Evolutionary conservation across 1,140 invertebrate species (phyloP).

Genomic region (Polypedilum vanderplanki): DNA sequence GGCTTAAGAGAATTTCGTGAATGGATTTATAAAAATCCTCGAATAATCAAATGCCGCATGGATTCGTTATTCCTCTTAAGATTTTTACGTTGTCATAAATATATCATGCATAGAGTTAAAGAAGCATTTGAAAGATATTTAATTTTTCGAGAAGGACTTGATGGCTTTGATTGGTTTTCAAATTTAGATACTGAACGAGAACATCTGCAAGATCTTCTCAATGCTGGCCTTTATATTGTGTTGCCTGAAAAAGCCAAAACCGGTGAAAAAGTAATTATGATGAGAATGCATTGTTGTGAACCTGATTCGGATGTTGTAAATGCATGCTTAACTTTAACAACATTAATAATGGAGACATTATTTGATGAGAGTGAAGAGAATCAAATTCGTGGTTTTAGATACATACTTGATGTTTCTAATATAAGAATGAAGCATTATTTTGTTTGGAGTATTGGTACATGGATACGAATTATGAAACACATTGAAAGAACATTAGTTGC

Average conservation of each 20-base stretch:
- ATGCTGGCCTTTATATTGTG: neutral
- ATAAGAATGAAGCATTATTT: slow-evolving; percentile 67
- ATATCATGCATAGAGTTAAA: slow-evolving; percentile 71
- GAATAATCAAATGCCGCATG: slow-evolving; percentile 60
- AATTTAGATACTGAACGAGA: neutral
- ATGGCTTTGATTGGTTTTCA: slow-evolving; percentile 24
- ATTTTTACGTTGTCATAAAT: slow-evolving; percentile 76
- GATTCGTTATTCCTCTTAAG: slow-evolving; percentile 67
- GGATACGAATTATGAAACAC: neutral
- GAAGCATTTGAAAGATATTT: slow-evolving; percentile 75
- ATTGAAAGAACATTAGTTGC: slow-evolving; percentile 70
- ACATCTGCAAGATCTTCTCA: neutral
- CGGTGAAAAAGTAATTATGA: neutral
- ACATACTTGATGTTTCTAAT: slow-evolving; percentile 65
- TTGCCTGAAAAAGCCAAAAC: neutral
- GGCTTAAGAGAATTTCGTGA: slow-evolving; percentile 58
- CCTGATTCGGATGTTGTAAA: neutral
- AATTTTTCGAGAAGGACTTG: slow-evolving; percentile 61
- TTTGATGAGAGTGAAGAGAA: slow-evolving; percentile 79
- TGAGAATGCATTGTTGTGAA: neutral
- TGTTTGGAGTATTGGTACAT: slow-evolving; percentile 55
- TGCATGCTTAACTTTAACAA: neutral
- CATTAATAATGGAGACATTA: slow-evolving; percentile 52
- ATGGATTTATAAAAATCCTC: slow-evolving; percentile 65
- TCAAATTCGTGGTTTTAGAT: slow-evolving; percentile 64